Evolutionary conservation across 2,113 vertebrate genomes (phyloP).

Genomic region (Eubucco bourcierii): DNA sequence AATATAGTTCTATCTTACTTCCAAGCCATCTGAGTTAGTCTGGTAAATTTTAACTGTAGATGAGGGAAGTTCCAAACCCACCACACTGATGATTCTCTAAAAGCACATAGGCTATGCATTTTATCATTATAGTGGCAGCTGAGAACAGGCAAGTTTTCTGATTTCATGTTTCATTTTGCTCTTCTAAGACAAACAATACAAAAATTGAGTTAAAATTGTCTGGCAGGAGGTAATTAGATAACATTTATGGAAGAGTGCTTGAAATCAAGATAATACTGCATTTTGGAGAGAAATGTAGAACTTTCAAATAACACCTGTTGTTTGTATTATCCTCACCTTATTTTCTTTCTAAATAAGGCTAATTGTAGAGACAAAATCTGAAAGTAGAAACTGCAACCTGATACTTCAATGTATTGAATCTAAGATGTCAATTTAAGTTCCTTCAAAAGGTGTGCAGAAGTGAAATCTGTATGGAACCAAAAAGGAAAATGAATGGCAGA

Average conservation of each 20-base stretch:
- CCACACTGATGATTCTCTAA: neutral
- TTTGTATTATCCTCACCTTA: slow-evolving; percentile 53
- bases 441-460: neutral
- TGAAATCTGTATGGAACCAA: neutral
- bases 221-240: slow-evolving; percentile 37
- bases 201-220: neutral
- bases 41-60: too few species aligned
- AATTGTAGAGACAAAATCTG: slow-evolving; percentile 60
- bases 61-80: too few species aligned
- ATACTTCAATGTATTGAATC: neutral
- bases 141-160: slow-evolving; percentile 4
- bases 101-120: neutral
- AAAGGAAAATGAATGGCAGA: neutral
- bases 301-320: slow-evolving; percentile 58
- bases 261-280: slow-evolving; percentile 45
- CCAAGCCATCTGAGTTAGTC: too few species aligned
- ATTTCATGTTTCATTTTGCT: slow-evolving; percentile 15
- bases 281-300: slow-evolving; percentile 60
- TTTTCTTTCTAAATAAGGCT: slow-evolving; percentile 66
- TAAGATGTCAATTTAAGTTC: neutral
- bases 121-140: neutral
- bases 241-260: slow-evolving; percentile 26
- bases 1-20: too few species aligned
- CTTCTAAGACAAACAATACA: neutral
- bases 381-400: slow-evolving; percentile 46